Evolutionary conservation across 2,797 vertebrate genomes (phyloP).

Genomic region (Esox masquinongy): DNA sequence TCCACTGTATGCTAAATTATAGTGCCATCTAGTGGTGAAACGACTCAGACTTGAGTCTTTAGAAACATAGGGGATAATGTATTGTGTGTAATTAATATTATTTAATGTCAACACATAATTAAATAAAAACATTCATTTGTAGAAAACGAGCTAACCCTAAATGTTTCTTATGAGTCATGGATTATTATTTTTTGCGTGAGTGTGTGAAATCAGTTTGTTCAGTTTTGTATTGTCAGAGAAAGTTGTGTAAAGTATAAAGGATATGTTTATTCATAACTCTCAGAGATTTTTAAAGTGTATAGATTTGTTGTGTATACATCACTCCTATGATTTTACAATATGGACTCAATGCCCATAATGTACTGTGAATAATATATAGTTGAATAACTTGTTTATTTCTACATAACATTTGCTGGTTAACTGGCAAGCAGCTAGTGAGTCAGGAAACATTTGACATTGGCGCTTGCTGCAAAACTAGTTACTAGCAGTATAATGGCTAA

Average conservation of each 20-base stretch:
- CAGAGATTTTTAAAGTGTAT: neutral
- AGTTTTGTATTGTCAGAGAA: constrained; percentile 7
- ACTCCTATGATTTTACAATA: neutral
- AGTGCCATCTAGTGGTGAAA: constrained; percentile 18
- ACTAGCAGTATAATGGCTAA: too few relatives aligned
- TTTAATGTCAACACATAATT: constrained; percentile 36
- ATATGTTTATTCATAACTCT: neutral
- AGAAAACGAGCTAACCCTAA: constrained; percentile 25
- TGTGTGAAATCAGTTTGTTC: neutral
- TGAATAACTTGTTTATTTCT: too few relatives aligned
- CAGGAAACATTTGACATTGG: too few relatives aligned
- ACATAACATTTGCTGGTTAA: too few relatives aligned
- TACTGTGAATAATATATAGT: neutral
- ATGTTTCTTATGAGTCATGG: neutral
- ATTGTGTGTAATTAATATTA: constrained; percentile 25
- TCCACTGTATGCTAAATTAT: constrained; percentile 9
- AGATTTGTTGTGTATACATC: neutral
- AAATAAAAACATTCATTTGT: constrained; percentile 74
- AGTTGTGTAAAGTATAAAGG: neutral
- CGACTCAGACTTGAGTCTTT: neutral
- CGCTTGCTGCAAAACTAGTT: too few relatives aligned
- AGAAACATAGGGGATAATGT: neutral
- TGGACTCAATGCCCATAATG: neutral
- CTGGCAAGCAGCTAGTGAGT: too few relatives aligned
- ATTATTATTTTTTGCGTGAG: neutral